phyloP scores from a whole-genome alignment of 2,797 vertebrate genomes.

The Myotis pilosus region DNA sequence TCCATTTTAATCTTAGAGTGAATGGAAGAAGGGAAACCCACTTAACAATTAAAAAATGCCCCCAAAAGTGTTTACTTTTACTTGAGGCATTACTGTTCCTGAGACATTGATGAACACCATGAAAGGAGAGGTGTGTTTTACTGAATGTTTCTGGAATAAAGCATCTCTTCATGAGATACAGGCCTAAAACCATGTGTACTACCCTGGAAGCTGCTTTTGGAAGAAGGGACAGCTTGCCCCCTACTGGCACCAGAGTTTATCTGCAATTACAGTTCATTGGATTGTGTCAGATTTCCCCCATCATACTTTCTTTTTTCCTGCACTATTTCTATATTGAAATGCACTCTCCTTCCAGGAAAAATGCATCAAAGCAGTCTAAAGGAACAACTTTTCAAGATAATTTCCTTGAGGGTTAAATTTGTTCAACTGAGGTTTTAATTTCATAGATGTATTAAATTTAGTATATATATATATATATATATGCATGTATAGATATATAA shows the following conservation, averaged over 20 bases:
- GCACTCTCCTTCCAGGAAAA: background rate
- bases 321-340: background rate
- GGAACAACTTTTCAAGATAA: background rate
- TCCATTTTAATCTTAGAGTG: conserved; percentile 44
- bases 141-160: no score
- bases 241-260: background rate
- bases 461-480: no score
- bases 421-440: no score
- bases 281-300: background rate
- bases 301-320: background rate
- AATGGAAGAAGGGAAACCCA: conserved; percentile 35
- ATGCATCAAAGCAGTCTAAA: background rate
- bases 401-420: background rate
- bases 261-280: background rate
- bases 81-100: no score
- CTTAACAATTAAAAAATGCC: conserved; percentile 39
- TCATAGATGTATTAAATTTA: no score
- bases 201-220: background rate
- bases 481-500: no score
- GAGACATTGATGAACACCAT: no score
- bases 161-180: no score
- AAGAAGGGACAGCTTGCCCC: conserved; percentile 43
- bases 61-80: background rate
- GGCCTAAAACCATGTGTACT: background rate
- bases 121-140: no score